phyloP scores from a whole-genome alignment of 2,797 vertebrate species.

The Enteromius thamalakanensis region DNA sequence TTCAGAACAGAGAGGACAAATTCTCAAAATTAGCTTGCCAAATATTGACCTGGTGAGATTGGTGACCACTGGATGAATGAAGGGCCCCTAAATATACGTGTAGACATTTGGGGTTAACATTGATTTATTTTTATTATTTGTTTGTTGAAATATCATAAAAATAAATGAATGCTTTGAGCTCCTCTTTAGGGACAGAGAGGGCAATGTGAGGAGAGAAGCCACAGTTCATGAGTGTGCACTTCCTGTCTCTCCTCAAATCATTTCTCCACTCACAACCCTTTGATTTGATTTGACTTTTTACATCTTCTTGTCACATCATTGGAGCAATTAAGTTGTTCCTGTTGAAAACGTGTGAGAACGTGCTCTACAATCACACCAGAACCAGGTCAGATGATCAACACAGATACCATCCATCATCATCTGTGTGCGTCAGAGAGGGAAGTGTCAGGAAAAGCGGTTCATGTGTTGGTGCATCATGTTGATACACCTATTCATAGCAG shows the following conservation, averaged over 20 bases:
- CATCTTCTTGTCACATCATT: slow-evolving; percentile 15
- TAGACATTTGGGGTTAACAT: slow-evolving; percentile 73
- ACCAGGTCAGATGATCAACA: neutral
- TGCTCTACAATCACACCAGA: neutral
- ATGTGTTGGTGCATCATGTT: slow-evolving; percentile 48
- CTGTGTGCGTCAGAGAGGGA: slow-evolving; percentile 25
- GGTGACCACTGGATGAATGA: slow-evolving; percentile 75
- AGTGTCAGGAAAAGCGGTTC: slow-evolving; percentile 35
- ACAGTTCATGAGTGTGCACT: slow-evolving; percentile 57
- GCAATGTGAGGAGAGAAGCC: slow-evolving; percentile 70
- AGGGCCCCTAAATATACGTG: slow-evolving; percentile 76
- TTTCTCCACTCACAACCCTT: slow-evolving; percentile 29
- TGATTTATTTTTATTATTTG: slow-evolving; percentile 81
- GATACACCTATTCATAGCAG: slow-evolving; percentile 70
- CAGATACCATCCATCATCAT: neutral
- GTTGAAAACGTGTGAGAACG: neutral
- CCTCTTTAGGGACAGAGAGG: slow-evolving; percentile 77
- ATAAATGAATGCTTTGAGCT: slow-evolving; percentile 77
- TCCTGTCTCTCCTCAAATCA: slow-evolving; percentile 10
- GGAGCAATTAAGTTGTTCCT: neutral
- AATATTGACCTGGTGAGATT: slow-evolving; percentile 81
- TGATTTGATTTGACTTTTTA: slow-evolving; percentile 8
- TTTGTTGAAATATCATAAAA: slow-evolving; percentile 82
- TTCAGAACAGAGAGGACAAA: slow-evolving; percentile 71
- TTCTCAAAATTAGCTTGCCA: slow-evolving; percentile 81